A percentile compares a stretch with the other conserved stretches of the same genome.
phyloP scores from a whole-genome alignment of 1,140 invertebrate genomes.

The Lasioglossum albipes region DNA sequence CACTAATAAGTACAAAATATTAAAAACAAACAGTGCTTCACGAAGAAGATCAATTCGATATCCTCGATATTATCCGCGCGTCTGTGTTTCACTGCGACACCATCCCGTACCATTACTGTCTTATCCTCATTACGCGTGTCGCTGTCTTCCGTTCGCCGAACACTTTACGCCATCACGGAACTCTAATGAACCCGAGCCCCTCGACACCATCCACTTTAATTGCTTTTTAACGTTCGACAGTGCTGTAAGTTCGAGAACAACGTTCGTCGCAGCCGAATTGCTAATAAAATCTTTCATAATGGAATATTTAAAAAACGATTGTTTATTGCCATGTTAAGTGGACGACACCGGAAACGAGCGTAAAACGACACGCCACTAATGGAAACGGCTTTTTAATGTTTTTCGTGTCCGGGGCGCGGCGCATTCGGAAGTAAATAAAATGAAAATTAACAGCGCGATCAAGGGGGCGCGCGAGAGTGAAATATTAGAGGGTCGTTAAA shows the following conservation, averaged over 20 bases:
- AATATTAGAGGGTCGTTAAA: conserved; percentile 3
- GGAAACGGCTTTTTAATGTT: not conserved
- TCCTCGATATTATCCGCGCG: too few relatives aligned
- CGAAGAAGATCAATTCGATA: too few relatives aligned
- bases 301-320: not conserved
- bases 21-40: too few relatives aligned
- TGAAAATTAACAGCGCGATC: too few relatives aligned
- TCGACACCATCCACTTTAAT: not conserved
- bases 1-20: too few relatives aligned
- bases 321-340: not conserved
- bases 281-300: not conserved
- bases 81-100: too few relatives aligned
- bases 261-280: not conserved
- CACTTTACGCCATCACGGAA: not conserved
- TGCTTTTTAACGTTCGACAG: not conserved
- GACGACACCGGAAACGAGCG: not conserved
- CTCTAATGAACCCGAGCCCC: not conserved
- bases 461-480: not conserved
- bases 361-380: not conserved
- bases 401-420: not conserved
- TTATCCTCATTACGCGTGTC: not conserved
- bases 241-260: not conserved
- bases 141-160: not conserved
- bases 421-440: too few relatives aligned
- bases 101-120: not conserved